A percentile compares a stretch with the other conserved stretches of the same genome.
These are phyloP conservation scores for Drosophila prostipennis DNA, from an alignment of 2,888 invertebrate species.

Conservation along the genomic window DNA sequence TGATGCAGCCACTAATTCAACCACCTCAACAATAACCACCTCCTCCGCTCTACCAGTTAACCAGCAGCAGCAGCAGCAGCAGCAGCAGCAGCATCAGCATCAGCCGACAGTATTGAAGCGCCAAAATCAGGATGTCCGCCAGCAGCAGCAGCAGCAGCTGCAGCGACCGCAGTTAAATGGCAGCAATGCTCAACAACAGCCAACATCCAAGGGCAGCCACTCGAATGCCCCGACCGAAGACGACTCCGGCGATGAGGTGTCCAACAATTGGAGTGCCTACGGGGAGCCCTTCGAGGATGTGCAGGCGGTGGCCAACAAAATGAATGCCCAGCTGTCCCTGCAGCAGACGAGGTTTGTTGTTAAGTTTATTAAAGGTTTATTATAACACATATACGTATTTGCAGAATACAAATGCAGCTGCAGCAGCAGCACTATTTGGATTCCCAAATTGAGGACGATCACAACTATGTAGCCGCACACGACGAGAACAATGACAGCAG, in stretches of 20 bases:
- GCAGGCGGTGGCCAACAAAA: conserved; percentile 34
- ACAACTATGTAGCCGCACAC: conserved; percentile 80
- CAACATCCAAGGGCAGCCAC: conserved; percentile 63
- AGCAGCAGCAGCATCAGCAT: conserved; percentile 65
- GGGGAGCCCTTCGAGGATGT: conserved; percentile 75
- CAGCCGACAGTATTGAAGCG: conserved; percentile 56
- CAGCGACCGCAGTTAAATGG: conserved; percentile 59
- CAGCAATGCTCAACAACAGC: conserved; percentile 55
- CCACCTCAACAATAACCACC: conserved; percentile 74
- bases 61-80: conserved; percentile 68
- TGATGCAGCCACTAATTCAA: conserved; percentile 73
- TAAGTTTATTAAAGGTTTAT: too few relatives aligned
- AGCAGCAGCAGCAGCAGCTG: conserved; percentile 8
- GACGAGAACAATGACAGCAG: conserved; percentile 81
- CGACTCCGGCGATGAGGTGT: conserved; percentile 81
- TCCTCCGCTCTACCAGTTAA: conserved; percentile 61
- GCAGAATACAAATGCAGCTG: conserved; percentile 27
- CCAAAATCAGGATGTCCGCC: conserved; percentile 52
- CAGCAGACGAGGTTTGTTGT: conserved; percentile 28
- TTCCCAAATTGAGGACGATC: conserved; percentile 78
- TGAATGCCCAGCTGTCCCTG: conserved; percentile 38
- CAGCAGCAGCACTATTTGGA: conserved; percentile 63
- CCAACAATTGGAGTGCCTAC: conserved; percentile 75
- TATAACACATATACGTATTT: too few relatives aligned
- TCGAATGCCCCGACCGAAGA: conserved; percentile 74